Evolutionary conservation across 2,113 vertebrate species (phyloP), one percentile per base, ranked within the genome.

Genomic region (Oryzias woworae): DNA sequence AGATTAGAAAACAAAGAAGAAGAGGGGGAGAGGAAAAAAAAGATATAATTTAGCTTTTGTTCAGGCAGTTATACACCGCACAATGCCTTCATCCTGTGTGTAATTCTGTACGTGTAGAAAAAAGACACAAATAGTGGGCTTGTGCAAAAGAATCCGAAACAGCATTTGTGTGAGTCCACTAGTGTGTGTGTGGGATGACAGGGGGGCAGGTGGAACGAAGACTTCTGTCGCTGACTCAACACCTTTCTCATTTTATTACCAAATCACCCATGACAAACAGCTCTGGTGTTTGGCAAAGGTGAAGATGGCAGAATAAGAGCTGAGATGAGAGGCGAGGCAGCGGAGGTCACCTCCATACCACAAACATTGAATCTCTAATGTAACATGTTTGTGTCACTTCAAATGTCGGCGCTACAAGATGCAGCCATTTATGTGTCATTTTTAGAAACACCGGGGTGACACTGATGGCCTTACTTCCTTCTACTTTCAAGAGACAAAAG

Each of bases 241-340:
- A 78, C 49, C 60, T 62, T 85, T 89, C 82, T 87, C 87, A 86
- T 92, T 92, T 92, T 91, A 89, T 90, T 90, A 89, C 80, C 85
- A 91, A 92, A 92, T 89, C 86, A 89, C 77, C 88, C 86, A 82
- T 89, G 88, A 92, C 89, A 90, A 91, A 88, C 85, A 90, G 87
- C 85, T 72, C 73, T 62, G 81, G 76, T 66, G 73, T 80, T 81
- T 84, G 81, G 77, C 78, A 87, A 84, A 86, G 84, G 86, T 84
- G 85, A 85, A 73, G 73, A 73, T 64, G 69, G 60, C 76, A 18
- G 74, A 78, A 83, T 73, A 70, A 77, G 72, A 77, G 73, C 72
- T 55, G 71, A 66, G 81, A 77, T 62, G 75, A 68, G 81, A 59
- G 36, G 80, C 63, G 81, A 59, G 36, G 80, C 63, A 62, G 68